Base-by-base conservation (phyloP, 1,140 invertebrate species). In the Calephelis nemesis region DNA sequence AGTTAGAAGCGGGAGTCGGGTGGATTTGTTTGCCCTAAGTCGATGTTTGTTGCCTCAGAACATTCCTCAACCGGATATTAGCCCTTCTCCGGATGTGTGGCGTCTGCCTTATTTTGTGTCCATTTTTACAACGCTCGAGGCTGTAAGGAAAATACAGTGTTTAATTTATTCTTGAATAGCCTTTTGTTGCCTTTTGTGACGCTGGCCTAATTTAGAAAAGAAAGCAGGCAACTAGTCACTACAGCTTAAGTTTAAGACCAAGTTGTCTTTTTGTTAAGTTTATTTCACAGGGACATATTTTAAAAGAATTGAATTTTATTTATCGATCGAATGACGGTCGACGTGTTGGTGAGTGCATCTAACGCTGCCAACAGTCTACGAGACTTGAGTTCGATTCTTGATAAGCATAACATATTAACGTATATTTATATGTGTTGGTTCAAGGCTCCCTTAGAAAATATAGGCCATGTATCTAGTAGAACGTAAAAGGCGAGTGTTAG, bases 51-150 rank as follows among this genome's bases (percentile, higher is more conserved):
- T 75, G 73, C 75, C 79, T 78, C 82, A 83, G 84, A 81, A 85
- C 85, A 83, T 79, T 79, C 70, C 75, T 78, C 42, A 73, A 68
- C 77, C 82, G 86, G 86, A 88, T 84, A 88, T 88, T 88, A 85
- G 77, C 72, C 76, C 68, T 77, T 75, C 81, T 73, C 79, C 83
- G 86, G 84, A 87, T 79, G 79, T 78, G 72, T 77, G 71, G 62
- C 65, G 63, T 70, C 50, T 65, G 67, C 71, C 65, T 62, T 66
- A 45, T 54, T 47, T 66, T 65, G 50, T 62, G 58, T 58, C 13
- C 48, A 54, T 67, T 62, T 65, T 67, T 70, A 40, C 54, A 60
- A 60, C 39, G 54, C 54, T 60, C 6, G 5, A 12, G 54, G 54
- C 54, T 40, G 54, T 19, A 12, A 39, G 54, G 11, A 60, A 60